phyloP scores from a whole-genome alignment of 2,113 vertebrate genomes.

The Dascyllus trimaculatus region DNA sequence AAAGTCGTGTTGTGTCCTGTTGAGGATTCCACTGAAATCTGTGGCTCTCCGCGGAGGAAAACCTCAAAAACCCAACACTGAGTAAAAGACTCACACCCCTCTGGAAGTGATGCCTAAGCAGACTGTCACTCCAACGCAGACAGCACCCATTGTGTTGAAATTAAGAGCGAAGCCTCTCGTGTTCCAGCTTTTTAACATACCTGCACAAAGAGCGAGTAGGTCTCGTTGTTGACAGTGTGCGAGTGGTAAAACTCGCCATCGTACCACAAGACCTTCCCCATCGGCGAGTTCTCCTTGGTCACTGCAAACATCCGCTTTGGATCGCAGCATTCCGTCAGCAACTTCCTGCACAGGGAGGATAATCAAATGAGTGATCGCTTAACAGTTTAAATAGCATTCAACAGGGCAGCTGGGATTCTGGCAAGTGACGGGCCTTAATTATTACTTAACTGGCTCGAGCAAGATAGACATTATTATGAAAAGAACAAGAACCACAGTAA shows the following conservation, averaged over 20 bases:
- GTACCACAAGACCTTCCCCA: slow-evolving; percentile 96
- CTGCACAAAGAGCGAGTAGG: slow-evolving; percentile 92
- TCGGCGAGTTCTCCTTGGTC: slow-evolving; percentile 92
- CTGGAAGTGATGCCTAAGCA: background rate
- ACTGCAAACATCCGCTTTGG: slow-evolving; percentile 91
- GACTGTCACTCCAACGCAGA: background rate
- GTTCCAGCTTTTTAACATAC: slow-evolving; percentile 70
- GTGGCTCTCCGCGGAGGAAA: background rate
- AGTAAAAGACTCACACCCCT: background rate
- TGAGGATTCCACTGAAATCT: background rate
- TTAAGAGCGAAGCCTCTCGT: background rate
- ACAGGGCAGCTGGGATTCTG: background rate
- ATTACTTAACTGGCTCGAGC: no score
- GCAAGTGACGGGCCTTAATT: background rate
- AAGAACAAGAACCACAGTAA: background rate
- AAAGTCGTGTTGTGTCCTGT: background rate
- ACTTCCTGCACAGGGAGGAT: slow-evolving; percentile 84
- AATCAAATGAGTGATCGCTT: background rate
- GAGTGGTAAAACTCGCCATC: slow-evolving; percentile 95
- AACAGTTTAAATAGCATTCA: background rate
- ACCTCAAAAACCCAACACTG: no score
- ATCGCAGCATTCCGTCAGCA: slow-evolving; percentile 93
- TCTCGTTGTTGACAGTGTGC: slow-evolving; percentile 93
- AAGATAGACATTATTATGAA: background rate
- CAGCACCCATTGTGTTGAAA: background rate